phyloP scores from a whole-genome alignment of 2,888 invertebrate genomes.

The Diplazon laetatorius region DNA sequence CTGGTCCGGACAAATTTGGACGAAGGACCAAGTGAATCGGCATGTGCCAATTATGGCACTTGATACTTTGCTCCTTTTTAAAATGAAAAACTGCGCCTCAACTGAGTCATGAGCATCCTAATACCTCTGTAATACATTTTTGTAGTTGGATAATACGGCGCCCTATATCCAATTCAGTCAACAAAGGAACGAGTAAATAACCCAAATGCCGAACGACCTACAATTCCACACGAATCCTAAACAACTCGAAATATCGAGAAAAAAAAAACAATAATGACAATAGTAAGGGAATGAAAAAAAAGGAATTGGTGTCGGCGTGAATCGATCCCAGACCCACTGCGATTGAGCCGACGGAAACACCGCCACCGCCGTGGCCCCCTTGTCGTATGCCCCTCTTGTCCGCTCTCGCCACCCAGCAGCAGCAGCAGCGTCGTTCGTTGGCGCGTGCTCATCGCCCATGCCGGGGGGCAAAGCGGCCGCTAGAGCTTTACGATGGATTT shows the following conservation, averaged over 20 bases:
- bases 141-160: background rate
- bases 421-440: background rate
- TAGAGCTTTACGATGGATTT: slow-evolving; percentile 17
- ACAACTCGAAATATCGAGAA: too few relatives aligned
- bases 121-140: background rate
- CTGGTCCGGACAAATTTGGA: too few relatives aligned
- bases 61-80: background rate
- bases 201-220: background rate
- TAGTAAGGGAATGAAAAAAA: background rate
- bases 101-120: too few relatives aligned
- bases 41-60: too few relatives aligned
- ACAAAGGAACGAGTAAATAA: too few relatives aligned
- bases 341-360: background rate
- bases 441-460: background rate
- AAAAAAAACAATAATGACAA: too few relatives aligned
- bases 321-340: background rate
- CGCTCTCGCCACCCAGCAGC: background rate
- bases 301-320: background rate
- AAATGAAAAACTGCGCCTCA: too few relatives aligned
- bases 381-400: background rate
- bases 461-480: background rate
- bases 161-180: too few relatives aligned
- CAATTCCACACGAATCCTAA: too few relatives aligned
- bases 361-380: background rate
- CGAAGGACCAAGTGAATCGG: too few relatives aligned